Conservation (phyloP, 1,140 invertebrate genomes). For the Lepeophtheirus salmonis region DNA sequence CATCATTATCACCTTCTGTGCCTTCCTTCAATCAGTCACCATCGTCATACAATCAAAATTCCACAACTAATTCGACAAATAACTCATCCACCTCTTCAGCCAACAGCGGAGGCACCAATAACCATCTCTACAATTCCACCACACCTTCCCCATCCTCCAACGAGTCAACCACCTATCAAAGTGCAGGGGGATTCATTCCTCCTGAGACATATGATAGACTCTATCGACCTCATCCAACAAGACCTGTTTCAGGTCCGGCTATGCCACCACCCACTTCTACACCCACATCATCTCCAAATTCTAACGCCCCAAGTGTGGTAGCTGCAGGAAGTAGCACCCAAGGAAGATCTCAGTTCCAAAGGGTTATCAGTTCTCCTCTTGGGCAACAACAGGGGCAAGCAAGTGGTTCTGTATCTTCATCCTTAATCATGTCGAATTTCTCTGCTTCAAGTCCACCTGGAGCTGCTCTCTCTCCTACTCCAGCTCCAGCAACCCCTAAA, state of each 20-base stretch:
- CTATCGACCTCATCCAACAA: background rate
- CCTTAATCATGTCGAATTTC: no score
- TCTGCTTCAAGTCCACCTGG: background rate
- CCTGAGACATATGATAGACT: background rate
- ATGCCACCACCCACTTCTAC: background rate
- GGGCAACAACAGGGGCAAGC: background rate
- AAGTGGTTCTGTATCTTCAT: background rate
- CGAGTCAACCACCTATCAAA: no score
- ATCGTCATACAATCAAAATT: background rate
- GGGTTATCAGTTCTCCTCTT: background rate
- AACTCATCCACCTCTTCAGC: background rate
- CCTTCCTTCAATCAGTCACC: background rate
- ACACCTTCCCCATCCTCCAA: no score
- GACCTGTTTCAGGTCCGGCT: background rate
- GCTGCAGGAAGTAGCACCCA: background rate
- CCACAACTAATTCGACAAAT: background rate
- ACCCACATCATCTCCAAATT: background rate
- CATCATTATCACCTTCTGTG: background rate
- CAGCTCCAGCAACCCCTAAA: background rate
- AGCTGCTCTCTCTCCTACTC: background rate
- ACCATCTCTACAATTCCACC: no score
- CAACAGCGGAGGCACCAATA: no score
- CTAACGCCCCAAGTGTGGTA: background rate
- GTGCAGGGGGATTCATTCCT: background rate
- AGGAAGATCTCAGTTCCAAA: background rate